phyloP scores from a whole-genome alignment of 2,888 invertebrate species.

The Bursaphelenchus okinawaensis region DNA sequence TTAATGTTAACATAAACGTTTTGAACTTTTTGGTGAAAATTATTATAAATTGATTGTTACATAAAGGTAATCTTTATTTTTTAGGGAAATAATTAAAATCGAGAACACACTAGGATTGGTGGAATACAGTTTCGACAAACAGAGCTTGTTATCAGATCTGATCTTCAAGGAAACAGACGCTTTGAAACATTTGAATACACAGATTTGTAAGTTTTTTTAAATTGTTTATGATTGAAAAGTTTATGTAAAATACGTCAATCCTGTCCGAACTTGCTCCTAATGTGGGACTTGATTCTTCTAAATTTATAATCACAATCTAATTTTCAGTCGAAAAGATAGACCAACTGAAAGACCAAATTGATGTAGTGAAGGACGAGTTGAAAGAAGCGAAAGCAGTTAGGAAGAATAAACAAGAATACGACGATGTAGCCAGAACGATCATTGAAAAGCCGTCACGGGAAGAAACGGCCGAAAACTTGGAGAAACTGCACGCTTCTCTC shows the following conservation, averaged over 20 bases:
- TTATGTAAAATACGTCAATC: no score
- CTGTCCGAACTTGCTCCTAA: no score
- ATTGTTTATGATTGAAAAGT: no score
- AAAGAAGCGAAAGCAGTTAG: slow-evolving; percentile 35
- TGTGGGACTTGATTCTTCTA: background rate
- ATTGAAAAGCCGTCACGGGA: slow-evolving; percentile 40
- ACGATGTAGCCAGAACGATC: slow-evolving; percentile 39
- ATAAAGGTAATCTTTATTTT: background rate
- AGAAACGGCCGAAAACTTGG: slow-evolving; percentile 35
- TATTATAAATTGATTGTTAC: no score
- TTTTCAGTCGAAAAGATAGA: background rate
- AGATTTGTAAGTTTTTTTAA: background rate
- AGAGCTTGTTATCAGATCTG: background rate
- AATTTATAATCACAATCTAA: no score
- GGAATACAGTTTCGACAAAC: background rate
- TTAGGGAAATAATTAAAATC: slow-evolving; percentile 18
- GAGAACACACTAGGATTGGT: background rate
- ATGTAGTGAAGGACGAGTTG: slow-evolving; percentile 39
- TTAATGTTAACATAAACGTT: background rate
- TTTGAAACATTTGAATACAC: background rate
- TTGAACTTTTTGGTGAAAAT: background rate
- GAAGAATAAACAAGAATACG: slow-evolving; percentile 48
- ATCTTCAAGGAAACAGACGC: background rate
- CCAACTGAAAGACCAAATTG: slow-evolving; percentile 29
- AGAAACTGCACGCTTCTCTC: slow-evolving; percentile 38